These are phyloP conservation scores for Bothrops jararaca DNA, from an alignment of 2,113 vertebrate species.

Conservation along the genomic window DNA sequence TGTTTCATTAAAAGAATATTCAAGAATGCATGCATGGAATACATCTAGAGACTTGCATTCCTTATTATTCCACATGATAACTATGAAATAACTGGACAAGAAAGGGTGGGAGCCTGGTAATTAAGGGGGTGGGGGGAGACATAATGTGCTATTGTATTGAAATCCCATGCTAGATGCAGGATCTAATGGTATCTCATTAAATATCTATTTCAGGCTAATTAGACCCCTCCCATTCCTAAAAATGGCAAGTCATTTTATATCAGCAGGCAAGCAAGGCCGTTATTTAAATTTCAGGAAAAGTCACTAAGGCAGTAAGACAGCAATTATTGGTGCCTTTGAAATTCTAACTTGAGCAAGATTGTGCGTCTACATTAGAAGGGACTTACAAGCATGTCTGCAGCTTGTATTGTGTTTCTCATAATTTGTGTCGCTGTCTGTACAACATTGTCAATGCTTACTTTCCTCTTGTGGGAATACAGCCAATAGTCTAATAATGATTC, in stretches of 20 bases:
- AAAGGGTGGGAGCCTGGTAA: neutral
- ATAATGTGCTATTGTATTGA: neutral
- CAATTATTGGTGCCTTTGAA: constrained; percentile 45
- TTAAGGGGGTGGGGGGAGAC: neutral
- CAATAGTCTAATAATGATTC: neutral
- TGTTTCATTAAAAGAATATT: neutral
- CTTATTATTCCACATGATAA: neutral
- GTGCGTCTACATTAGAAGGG: neutral
- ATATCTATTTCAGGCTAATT: constrained; percentile 46
- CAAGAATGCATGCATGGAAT: accelerated
- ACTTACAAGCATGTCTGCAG: constrained; percentile 5
- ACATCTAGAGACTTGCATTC: accelerated
- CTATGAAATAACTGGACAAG: accelerated
- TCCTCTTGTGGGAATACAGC: neutral
- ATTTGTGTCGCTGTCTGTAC: constrained; percentile 22
- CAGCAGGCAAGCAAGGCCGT: constrained; percentile 14
- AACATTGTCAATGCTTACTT: neutral
- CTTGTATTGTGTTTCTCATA: constrained; percentile 20
- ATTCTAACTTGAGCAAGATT: constrained; percentile 15
- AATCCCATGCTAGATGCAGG: neutral
- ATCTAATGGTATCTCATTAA: constrained; percentile 39
- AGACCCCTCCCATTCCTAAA: constrained; percentile 34
- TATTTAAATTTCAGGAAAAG: constrained; percentile 30
- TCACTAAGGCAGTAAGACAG: constrained; percentile 41
- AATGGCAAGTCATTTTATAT: constrained; percentile 38